phyloP scores from a whole-genome alignment of 2,113 vertebrate species.

The Chaetodon auriga region DNA sequence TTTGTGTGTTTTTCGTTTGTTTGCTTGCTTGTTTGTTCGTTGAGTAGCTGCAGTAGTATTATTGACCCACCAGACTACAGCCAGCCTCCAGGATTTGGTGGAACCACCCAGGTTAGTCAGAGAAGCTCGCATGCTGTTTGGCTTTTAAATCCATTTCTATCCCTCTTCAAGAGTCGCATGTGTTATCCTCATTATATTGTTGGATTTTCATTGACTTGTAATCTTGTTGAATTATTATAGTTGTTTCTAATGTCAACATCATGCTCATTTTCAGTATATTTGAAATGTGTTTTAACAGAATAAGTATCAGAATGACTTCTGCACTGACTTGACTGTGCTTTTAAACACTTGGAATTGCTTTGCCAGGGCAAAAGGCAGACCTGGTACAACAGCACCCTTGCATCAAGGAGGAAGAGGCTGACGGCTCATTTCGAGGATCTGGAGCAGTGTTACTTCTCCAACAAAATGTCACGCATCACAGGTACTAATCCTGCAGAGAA shows the following conservation, averaged over 20 bases:
- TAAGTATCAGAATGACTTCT: background rate
- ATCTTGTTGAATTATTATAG: background rate
- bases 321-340: background rate
- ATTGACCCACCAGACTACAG: conserved; percentile 95
- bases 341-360: background rate
- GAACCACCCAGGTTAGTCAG: conserved; percentile 89
- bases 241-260: background rate
- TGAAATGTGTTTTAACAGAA: background rate
- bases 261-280: background rate
- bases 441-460: conserved; percentile 99
- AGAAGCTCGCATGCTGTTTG: background rate
- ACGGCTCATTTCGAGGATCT: conserved; percentile 98
- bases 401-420: conserved; percentile 94
- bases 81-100: conserved; percentile 95
- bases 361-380: conserved; percentile 94
- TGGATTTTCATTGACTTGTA: background rate
- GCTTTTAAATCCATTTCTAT: background rate
- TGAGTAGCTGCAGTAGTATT: conserved; percentile 89
- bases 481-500: conserved; percentile 79
- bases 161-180: background rate
- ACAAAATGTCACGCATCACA: conserved; percentile 96
- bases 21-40: background rate
- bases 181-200: background rate
- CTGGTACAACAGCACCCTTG: conserved; percentile 97
- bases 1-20: background rate